A percentile compares a stretch with the other conserved stretches of the same genome.
phyloP scores from a whole-genome alignment of 2,797 vertebrate species.

The Esox lucius region DNA sequence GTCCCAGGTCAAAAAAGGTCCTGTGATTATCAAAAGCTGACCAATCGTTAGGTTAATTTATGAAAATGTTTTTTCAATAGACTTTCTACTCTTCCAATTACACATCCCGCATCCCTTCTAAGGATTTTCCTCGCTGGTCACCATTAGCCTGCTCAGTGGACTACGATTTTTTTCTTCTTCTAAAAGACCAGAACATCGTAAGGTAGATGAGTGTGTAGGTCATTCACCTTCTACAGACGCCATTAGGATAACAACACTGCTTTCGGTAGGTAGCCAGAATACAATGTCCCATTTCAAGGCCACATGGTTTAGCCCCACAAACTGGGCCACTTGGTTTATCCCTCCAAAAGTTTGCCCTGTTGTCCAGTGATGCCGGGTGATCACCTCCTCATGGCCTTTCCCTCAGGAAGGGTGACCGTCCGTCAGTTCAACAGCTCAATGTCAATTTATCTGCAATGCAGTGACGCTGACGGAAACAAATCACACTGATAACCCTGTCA shows the following conservation, averaged over 20 bases:
- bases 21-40: slow-evolving; percentile 69
- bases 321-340: slow-evolving; percentile 30
- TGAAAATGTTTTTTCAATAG: slow-evolving; percentile 36
- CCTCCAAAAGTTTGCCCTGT: slow-evolving; percentile 19
- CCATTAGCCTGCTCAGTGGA: slow-evolving; percentile 25
- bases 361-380: slow-evolving; percentile 35
- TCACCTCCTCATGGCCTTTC: slow-evolving; percentile 31
- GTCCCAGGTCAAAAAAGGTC: slow-evolving; percentile 23
- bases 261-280: slow-evolving; percentile 34
- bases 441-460: slow-evolving; percentile 11
- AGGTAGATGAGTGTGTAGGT: slow-evolving; percentile 12
- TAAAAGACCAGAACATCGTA: too few relatives aligned
- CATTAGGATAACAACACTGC: slow-evolving; percentile 59
- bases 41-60: slow-evolving; percentile 33
- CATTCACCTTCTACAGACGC: slow-evolving; percentile 47
- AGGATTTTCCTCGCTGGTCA: slow-evolving; percentile 24
- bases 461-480: slow-evolving; percentile 25
- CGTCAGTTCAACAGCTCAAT: slow-evolving; percentile 16
- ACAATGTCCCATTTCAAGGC: slow-evolving; percentile 48
- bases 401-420: not conserved
- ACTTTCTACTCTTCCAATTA: slow-evolving; percentile 20
- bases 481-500: not conserved
- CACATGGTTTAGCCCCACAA: slow-evolving; percentile 23
- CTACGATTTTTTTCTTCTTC: too few relatives aligned
- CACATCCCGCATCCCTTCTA: slow-evolving; percentile 31